These are phyloP conservation scores for Tuta absoluta DNA, from an alignment of 2,888 invertebrate species.

Conservation along the genomic window DNA sequence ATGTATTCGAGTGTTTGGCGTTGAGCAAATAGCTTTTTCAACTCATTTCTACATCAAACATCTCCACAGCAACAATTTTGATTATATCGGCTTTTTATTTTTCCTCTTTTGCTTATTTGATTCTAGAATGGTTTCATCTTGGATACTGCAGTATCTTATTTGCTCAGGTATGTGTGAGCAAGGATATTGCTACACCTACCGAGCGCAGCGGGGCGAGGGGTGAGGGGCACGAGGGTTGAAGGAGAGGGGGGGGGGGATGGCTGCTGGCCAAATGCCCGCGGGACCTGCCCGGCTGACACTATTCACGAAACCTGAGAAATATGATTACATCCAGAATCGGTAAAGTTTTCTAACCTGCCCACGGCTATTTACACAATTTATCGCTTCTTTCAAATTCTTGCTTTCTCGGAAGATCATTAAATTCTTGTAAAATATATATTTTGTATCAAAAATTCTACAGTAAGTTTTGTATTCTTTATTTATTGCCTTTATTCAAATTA, in stretches of 20 bases:
- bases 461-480: too few species aligned
- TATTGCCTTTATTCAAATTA: too few species aligned
- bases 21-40: too few species aligned
- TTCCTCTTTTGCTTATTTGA: too few species aligned
- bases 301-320: not conserved
- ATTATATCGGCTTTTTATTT: too few species aligned
- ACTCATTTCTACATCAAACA: too few species aligned
- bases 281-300: slow-evolving; percentile 16
- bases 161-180: not conserved
- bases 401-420: too few species aligned
- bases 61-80: too few species aligned
- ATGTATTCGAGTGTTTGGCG: too few species aligned
- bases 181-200: slow-evolving; percentile 4
- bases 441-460: too few species aligned
- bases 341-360: not conserved
- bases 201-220: not conserved
- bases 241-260: not conserved
- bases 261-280: slow-evolving; percentile 4
- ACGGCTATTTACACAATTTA: not conserved
- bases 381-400: not conserved
- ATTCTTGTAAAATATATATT: too few species aligned
- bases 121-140: not conserved
- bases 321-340: not conserved
- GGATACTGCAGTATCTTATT: not conserved
- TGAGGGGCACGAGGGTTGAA: not conserved